Evolutionary conservation across 2,888 invertebrate species (phyloP), one percentile per base, ranked within the genome.

Genomic region (Brachyptera risi): DNA sequence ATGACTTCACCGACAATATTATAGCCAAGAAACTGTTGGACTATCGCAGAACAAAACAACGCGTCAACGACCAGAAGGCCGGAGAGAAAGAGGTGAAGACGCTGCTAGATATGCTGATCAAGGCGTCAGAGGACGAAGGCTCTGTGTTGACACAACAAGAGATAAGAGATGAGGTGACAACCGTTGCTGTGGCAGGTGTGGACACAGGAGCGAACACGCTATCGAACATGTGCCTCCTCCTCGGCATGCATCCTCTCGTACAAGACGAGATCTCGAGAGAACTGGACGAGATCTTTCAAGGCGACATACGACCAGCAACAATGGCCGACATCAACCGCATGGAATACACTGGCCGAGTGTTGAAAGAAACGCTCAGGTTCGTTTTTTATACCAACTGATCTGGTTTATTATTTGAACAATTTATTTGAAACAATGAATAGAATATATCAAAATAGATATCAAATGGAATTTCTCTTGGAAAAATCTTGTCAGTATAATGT

Each of bases 281-380:
- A 17, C 49, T 64, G 38, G 57, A 56, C 11, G 56, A 13, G 13
- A 54, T 65, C 3, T 64, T 63, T 1, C 63, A 61, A 1, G 62
- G 63, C 15, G 62, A 62, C 7, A 13, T 56, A 1, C 56, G 59
- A 27, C 27, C 54, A 5, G 51, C 35, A 9, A 65, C 66, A 1
- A 51, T 56, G 19, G 65, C 65, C 7, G 67, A 67, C 19, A 42
- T 67, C 2, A 56, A 59, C 11, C 58, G 60, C 15, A 62, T 67
- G 65, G 61, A 62, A 7, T 66, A 65, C 26, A 57, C 66, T 9
- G 67, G 65, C 26, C 59, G 64, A n/a, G 66, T 65, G 4, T 63
- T 67, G 56, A 67, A 67, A 37, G 67, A 67, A 49, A 31, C 31
- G 5, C 51, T 51, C 5, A 23, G 49, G 49, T 49, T 24, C 2